These are phyloP conservation scores for Fistularia tabacaria DNA, from an alignment of 2,797 vertebrate genomes.

Conservation along the genomic window DNA sequence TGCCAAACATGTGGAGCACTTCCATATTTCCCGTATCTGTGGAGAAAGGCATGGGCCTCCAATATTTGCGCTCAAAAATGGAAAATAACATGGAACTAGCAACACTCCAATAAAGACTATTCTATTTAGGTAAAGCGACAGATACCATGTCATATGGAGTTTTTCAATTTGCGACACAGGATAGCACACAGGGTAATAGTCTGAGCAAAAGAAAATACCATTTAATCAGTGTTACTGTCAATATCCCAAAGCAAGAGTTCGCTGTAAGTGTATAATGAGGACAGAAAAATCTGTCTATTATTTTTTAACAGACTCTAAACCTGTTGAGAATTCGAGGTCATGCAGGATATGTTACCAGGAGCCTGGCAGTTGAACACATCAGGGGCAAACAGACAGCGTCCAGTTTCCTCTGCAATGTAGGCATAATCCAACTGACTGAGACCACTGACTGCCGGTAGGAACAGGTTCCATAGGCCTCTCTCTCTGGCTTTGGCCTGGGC, in stretches of 20 bases:
- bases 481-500: constrained; percentile 81
- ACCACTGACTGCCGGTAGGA: constrained; percentile 84
- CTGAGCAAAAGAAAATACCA: no score
- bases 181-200: no score
- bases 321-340: background rate
- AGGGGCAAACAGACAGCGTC: constrained; percentile 82
- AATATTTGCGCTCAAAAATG: background rate
- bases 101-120: no score
- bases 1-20: constrained; percentile 89
- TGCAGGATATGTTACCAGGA: constrained; percentile 75
- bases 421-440: constrained; percentile 91
- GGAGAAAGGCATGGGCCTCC: background rate
- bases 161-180: no score
- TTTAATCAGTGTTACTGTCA: no score
- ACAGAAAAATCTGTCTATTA: background rate
- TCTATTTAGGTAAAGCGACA: no score
- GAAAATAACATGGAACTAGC: background rate
- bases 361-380: constrained; percentile 94
- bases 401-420: constrained; percentile 89
- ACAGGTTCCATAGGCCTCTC: constrained; percentile 91
- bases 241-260: background rate
- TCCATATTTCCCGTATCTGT: constrained; percentile 96
- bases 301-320: background rate
- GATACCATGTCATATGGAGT: no score
- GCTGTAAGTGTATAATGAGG: background rate